Base-by-base conservation (phyloP, 2,888 invertebrate species). In the Ametastegia equiseti region DNA sequence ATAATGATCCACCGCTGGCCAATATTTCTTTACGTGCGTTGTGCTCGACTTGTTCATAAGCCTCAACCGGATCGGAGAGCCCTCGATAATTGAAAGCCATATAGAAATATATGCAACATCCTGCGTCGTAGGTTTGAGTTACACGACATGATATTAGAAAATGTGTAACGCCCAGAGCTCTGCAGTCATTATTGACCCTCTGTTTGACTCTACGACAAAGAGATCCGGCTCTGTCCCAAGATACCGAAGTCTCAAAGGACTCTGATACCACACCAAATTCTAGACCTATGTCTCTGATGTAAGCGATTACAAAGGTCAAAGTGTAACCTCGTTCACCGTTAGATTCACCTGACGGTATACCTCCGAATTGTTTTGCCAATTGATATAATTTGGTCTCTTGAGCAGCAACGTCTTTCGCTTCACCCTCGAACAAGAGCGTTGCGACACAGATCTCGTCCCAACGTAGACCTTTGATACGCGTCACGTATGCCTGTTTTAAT, bases 161-260 rank as follows among this genome's bases (percentile, higher is more conserved):
- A 86, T 95, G 92, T 7, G 90, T 86, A 65, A 97, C 95, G 39
- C 93, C 93, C 0, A 93, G 91, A 19, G 91, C 92, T 81, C 89
- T 89, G 88, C 96, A 96, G 90, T 96, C 95, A 84, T 92, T 84
- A 0, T 93, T 91, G 3, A 99, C 93, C 73, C 97, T 93, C 80
- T 95, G 94, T 91, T 99, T 99, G 5, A 99, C 98, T 93, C 98
- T 98, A 80, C 94, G 93, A 90, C 98, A 98, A 50, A 99, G 93
- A 19, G 95, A 92, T 39, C 96, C 92, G 13, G 97, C 95, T 80
- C 97, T 95, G 92, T 98, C 97, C 99, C 99, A 99, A 1, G 99
- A 97, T 1, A 98, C 98, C 0, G 99, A 99, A 0, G 99, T 99
- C 93, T 99, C 99, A 93, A 99, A 99, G 0, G 99, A 99, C 92